Percentiles rank a stretch among this genome's conserved stretches.
phyloP scores from a whole-genome alignment of 2,113 vertebrate species.

The Alectura lathami region DNA sequence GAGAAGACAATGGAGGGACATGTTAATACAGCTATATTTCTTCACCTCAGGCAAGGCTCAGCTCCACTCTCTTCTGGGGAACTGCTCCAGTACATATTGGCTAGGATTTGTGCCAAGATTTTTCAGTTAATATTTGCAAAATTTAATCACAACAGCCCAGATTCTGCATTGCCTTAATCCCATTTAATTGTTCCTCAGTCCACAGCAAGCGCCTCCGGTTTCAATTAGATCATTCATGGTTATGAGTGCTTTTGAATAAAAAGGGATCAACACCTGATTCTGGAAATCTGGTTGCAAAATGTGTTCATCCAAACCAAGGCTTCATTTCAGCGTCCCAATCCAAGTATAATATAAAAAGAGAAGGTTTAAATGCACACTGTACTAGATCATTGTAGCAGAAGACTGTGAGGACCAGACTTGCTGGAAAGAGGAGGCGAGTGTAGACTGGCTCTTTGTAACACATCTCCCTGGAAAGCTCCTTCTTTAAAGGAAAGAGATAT shows the following conservation, averaged over 20 bases:
- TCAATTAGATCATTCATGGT: conserved; percentile 19
- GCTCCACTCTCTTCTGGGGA: background rate
- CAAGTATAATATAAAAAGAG: background rate
- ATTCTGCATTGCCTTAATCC: conserved; percentile 31
- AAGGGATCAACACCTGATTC: conserved; percentile 4
- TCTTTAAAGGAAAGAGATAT: background rate
- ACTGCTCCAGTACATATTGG: background rate
- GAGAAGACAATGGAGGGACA: background rate
- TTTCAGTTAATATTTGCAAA: conserved; percentile 55
- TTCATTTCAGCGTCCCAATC: background rate
- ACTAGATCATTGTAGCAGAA: background rate
- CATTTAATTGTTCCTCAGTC: conserved; percentile 27
- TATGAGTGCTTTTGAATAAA: background rate
- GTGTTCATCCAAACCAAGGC: background rate
- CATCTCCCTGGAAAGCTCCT: background rate
- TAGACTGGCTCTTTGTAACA: background rate
- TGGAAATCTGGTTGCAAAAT: background rate
- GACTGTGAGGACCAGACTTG: background rate
- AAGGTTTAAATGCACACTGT: background rate
- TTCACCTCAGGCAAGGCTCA: conserved; percentile 37
- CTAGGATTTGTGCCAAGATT: conserved; percentile 18
- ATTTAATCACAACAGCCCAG: conserved; percentile 51
- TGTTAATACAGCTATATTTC: background rate
- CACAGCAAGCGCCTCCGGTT: background rate
- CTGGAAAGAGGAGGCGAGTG: background rate